Evolutionary conservation across 2,113 vertebrate species (phyloP), one percentile per base, ranked within the genome.

Genomic region (Pungitius pungitius): DNA sequence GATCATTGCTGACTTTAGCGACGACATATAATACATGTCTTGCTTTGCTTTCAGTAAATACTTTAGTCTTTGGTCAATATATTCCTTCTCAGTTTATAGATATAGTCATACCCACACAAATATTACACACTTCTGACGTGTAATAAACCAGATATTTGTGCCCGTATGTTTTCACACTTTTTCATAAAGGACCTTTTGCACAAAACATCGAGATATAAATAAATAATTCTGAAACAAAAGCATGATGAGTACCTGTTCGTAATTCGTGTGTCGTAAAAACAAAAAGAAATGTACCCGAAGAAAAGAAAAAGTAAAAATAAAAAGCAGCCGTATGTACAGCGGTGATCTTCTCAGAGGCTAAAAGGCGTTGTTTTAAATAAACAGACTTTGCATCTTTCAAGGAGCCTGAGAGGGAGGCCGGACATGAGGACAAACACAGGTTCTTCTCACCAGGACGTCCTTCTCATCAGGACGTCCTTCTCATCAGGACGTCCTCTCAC

Each of bases 31-130:
- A 87, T 69, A 91, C 87, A 91, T 73, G 14, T 92, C 87, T 90
- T 88, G 83, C 83, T 85, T 90, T 86, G 85, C 82, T 92, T 92
- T 90, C 90, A 89, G 90, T 90, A 92, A 93, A 92, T 91, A 93
- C 89, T 93, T 92, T 91, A 90, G 93, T 94, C 92, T 94, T 94
- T 94, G 93, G 93, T 94, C 93, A 90, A 92, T 92, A 90, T 91
- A 87, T 82, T 91, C 87, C 85, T 91, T 87, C 81, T 90, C 89
- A 80, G 82, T 91, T 91, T 88, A 87, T 90, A 92, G 90, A 93
- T 85, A 91, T 90, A 91, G 69, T 88, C 88, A 88, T 92, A 90
- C 89, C 88, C 77, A 91, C 88, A 92, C 90, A 93, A 89, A 92
- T 92, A 91, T 91, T 88, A 90, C 87, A 92, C 90, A 90, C 87